phyloP scores from a whole-genome alignment of 2,113 vertebrate genomes.

The Lepidothrix coronata region DNA sequence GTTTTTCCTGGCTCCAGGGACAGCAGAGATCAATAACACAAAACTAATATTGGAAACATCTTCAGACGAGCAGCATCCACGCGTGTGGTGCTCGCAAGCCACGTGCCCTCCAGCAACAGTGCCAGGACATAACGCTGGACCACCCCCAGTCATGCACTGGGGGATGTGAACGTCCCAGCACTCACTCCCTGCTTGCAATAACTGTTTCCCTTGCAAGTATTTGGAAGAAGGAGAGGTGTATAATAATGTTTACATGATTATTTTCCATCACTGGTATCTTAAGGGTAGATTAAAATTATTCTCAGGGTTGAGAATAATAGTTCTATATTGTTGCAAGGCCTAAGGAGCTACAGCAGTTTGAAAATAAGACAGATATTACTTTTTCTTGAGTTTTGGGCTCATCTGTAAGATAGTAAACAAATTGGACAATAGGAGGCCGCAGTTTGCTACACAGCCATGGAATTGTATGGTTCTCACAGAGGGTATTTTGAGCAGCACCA shows the following conservation, averaged over 20 bases:
- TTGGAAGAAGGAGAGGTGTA: neutral
- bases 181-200: neutral
- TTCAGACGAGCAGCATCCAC: neutral
- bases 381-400: neutral
- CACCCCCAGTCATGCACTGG: neutral
- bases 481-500: neutral
- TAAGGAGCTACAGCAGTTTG: neutral
- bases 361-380: slow-evolving; percentile 27
- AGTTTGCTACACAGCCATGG: neutral
- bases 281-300: slow-evolving; percentile 20
- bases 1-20: slow-evolving; percentile 29
- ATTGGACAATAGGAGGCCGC: neutral
- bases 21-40: slow-evolving; percentile 52
- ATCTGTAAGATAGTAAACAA: neutral
- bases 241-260: neutral
- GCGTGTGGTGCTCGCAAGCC: rapidly evolving
- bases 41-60: slow-evolving; percentile 65
- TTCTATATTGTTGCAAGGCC: neutral
- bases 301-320: neutral
- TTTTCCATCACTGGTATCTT: neutral
- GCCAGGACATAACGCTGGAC: rapidly evolving
- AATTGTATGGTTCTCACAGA: rapidly evolving
- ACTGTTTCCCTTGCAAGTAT: neutral
- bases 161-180: rapidly evolving
- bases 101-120: neutral